Evolutionary conservation across 2,888 invertebrate genomes (phyloP).

Genomic region (Odontothrips loti): DNA sequence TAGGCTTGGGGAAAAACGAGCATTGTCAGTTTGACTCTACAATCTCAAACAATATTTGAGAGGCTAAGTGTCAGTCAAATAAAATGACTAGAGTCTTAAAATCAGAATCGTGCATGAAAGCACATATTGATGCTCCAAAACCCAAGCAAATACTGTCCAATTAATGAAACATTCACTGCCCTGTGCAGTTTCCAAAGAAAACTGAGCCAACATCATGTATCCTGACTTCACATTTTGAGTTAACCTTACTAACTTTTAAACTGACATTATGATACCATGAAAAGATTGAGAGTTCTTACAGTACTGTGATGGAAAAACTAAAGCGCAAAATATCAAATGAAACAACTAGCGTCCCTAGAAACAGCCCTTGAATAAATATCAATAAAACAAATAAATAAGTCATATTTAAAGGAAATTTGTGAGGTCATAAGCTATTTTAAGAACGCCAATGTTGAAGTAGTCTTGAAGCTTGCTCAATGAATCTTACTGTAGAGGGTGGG

Average conservation of each 20-base stretch:
- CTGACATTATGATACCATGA: too few species aligned
- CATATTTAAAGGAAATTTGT: too few species aligned
- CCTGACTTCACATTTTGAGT: not conserved
- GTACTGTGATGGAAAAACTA: too few species aligned
- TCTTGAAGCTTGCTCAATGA: not conserved
- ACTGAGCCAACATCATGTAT: not conserved
- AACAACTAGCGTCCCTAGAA: too few species aligned
- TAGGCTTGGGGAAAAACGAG: not conserved
- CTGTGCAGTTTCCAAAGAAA: not conserved
- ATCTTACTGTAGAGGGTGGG: not conserved
- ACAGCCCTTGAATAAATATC: too few species aligned
- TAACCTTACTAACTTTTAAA: not conserved
- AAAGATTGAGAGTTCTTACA: too few species aligned
- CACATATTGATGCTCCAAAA: not conserved
- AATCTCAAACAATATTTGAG: not conserved
- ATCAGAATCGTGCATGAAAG: not conserved
- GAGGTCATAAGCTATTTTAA: too few species aligned
- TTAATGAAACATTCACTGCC: not conserved
- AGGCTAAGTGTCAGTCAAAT: constrained; percentile 7
- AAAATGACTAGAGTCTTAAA: constrained; percentile 3
- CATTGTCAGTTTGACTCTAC: constrained; percentile 6
- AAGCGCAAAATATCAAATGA: too few species aligned
- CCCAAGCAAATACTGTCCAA: not conserved
- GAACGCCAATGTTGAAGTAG: too few species aligned
- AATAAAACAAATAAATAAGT: too few species aligned